A percentile compares a stretch with the other conserved stretches of the same genome.
These are phyloP conservation scores for Micropterix aruncella DNA, from an alignment of 2,888 invertebrate species.

Conservation along the genomic window DNA sequence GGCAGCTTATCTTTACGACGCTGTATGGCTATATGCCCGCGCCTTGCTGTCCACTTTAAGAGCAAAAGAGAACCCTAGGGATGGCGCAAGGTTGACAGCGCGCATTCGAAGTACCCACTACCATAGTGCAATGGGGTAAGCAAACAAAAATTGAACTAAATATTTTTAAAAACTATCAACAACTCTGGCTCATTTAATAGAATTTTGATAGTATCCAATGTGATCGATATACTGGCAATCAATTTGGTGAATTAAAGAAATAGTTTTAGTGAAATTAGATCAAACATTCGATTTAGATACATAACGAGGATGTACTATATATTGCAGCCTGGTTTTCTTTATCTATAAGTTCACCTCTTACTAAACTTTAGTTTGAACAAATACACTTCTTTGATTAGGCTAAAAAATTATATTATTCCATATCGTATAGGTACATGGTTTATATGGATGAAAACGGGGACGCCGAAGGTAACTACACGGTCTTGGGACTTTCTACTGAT, in stretches of 20 bases:
- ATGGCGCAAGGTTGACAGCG: slow-evolving; percentile 72
- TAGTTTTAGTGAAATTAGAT: no score
- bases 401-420: slow-evolving; percentile 4
- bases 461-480: slow-evolving; percentile 87
- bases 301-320: slow-evolving; percentile 3
- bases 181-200: no score
- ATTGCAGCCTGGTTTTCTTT: slow-evolving; percentile 1
- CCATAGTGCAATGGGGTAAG: slow-evolving; percentile 75
- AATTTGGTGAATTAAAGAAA: no score
- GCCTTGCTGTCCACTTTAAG: slow-evolving; percentile 61
- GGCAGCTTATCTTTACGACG: slow-evolving; percentile 88
- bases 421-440: slow-evolving; percentile 61
- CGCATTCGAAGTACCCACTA: slow-evolving; percentile 66
- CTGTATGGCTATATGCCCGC: slow-evolving; percentile 81
- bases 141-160: no score
- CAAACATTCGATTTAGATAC: no score
- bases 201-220: no score
- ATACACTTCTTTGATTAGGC: background rate
- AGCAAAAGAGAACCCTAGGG: slow-evolving; percentile 51
- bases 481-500: slow-evolving; percentile 45
- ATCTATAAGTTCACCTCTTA: background rate
- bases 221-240: no score
- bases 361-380: slow-evolving; percentile 2
- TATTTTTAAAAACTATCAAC: no score
- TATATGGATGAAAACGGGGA: slow-evolving; percentile 87